A percentile compares a stretch with the other conserved stretches of the same genome.
phyloP scores from a whole-genome alignment of 2,113 vertebrate species.

The Sialia sialis region DNA sequence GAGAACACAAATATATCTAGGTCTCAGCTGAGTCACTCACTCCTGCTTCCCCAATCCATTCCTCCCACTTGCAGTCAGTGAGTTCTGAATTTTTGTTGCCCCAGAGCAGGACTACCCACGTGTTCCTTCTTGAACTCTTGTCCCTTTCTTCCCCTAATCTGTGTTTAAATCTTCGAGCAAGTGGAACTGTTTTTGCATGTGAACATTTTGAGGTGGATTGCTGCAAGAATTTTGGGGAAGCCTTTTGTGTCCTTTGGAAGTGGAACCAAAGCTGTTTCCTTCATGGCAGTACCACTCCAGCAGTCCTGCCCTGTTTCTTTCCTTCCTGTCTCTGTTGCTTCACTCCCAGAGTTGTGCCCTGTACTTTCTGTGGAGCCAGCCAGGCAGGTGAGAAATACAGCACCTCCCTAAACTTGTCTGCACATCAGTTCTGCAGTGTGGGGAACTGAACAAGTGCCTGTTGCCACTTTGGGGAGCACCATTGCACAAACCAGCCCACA shows the following conservation, averaged over 20 bases:
- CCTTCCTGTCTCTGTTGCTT: neutral
- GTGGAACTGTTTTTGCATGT: neutral
- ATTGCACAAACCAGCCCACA: neutral
- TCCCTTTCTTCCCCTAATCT: neutral
- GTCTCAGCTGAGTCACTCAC: neutral
- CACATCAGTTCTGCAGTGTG: neutral
- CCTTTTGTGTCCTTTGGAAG: neutral
- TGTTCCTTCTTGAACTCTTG: neutral
- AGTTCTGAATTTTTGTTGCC: neutral
- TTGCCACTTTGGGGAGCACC: neutral
- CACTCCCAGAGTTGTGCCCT: neutral
- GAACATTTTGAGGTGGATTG: neutral
- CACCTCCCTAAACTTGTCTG: neutral
- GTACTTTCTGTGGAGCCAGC: neutral
- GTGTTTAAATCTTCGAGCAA: neutral
- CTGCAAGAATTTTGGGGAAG: neutral
- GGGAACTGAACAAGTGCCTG: neutral
- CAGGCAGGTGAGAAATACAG: neutral
- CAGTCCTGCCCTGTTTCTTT: neutral
- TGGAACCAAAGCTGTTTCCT: neutral
- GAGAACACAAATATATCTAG: neutral
- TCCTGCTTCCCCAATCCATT: neutral
- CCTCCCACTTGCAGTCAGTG: neutral
- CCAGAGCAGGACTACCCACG: neutral
- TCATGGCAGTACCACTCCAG: neutral